Evolutionary conservation across 1,140 invertebrate species (phyloP).

Genomic region (Nylanderia fulva): DNA sequence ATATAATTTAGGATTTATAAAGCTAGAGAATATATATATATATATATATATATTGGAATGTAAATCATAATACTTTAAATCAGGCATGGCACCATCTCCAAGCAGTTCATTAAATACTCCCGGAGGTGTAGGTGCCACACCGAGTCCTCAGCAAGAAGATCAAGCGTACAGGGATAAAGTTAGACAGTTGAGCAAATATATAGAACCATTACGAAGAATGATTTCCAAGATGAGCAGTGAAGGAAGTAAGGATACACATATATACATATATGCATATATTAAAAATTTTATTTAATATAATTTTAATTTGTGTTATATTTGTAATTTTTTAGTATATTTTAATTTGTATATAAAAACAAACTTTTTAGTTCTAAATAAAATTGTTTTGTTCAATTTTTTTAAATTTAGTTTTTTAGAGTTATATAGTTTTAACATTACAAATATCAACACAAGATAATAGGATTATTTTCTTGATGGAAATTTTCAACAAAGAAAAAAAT

Average conservation of each 20-base stretch:
- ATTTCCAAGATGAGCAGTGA: conserved; percentile 95
- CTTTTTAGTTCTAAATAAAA: not conserved
- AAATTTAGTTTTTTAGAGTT: not conserved
- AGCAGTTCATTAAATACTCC: conserved; percentile 93
- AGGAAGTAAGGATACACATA: conserved; percentile 86
- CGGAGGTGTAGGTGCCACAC: conserved; percentile 89
- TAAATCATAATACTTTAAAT: conserved; percentile 9
- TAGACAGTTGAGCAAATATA: conserved; percentile 96
- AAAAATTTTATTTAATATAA: too few species aligned
- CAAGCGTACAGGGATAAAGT: conserved; percentile 97
- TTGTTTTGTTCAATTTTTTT: not conserved
- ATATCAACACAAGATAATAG: too few species aligned
- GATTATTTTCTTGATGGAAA: not conserved
- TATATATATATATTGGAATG: not conserved
- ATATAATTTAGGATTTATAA: conserved; percentile 33
- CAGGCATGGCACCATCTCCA: conserved; percentile 92
- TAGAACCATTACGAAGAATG: conserved; percentile 95
- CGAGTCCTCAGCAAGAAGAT: conserved; percentile 93
- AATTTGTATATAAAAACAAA: too few species aligned
- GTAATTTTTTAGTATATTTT: too few species aligned
- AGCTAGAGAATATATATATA: conserved; percentile 5
- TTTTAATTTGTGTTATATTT: too few species aligned
- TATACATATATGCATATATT: not conserved
- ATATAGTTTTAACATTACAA: not conserved
- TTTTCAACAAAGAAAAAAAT: not conserved